These are phyloP conservation scores for Zootermopsis nevadensis DNA, from an alignment of 2,888 invertebrate species.

Conservation along the genomic window DNA sequence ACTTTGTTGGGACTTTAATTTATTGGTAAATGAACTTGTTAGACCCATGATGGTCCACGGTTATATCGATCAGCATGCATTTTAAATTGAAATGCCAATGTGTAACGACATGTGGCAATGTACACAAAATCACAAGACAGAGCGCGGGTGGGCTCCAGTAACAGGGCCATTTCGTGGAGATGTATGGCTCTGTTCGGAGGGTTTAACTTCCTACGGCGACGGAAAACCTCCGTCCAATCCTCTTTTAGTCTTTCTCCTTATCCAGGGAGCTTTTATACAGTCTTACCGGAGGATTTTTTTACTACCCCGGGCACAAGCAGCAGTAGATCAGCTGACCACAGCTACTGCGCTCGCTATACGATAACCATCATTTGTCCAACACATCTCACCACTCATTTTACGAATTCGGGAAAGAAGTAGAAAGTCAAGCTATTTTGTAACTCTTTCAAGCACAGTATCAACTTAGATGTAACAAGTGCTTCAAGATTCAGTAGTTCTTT, in stretches of 20 bases:
- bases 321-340: conserved; percentile 40
- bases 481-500: too few relatives aligned
- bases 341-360: not conserved
- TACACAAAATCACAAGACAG: not conserved
- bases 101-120: not conserved
- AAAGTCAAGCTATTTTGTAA: not conserved
- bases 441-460: too few relatives aligned
- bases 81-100: too few relatives aligned
- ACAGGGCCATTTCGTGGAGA: conserved; percentile 31
- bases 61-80: too few relatives aligned
- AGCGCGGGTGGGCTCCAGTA: not conserved
- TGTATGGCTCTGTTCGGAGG: conserved; percentile 44
- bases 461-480: too few relatives aligned
- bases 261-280: conserved; percentile 27
- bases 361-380: conserved; percentile 34
- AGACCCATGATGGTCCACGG: too few relatives aligned
- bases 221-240: conserved; percentile 37
- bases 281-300: conserved; percentile 28
- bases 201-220: conserved; percentile 40
- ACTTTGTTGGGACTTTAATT: too few relatives aligned
- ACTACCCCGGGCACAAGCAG: conserved; percentile 5
- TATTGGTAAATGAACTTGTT: too few relatives aligned
- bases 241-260: conserved; percentile 31
- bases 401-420: not conserved
- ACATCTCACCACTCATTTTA: conserved; percentile 33